Percentiles rank a stretch among this genome's conserved stretches.
These are phyloP conservation scores for Chrysotoxum bicinctum DNA, from an alignment of 2,888 invertebrate genomes.

Conservation along the genomic window DNA sequence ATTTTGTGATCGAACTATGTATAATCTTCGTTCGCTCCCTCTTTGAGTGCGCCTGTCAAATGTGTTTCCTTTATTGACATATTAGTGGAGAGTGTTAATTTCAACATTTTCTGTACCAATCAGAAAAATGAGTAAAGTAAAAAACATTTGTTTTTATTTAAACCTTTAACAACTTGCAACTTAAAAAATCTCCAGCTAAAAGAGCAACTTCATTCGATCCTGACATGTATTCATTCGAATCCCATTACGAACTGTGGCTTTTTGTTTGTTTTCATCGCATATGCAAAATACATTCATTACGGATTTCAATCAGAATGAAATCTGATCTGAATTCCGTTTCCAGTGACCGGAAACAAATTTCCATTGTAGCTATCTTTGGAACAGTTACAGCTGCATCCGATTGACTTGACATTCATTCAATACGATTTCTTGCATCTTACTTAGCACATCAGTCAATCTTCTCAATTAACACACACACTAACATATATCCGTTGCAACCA, in stretches of 20 bases:
- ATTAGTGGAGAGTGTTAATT: too few relatives aligned
- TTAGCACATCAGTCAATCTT: slow-evolving; percentile 55
- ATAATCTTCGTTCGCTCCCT: too few relatives aligned
- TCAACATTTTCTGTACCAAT: too few relatives aligned
- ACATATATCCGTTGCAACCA: slow-evolving; percentile 44
- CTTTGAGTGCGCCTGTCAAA: too few relatives aligned
- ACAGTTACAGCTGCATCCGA: slow-evolving; percentile 52
- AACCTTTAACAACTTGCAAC: too few relatives aligned
- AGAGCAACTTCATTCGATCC: not conserved
- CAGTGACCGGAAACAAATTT: slow-evolving; percentile 59
- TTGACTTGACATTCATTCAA: slow-evolving; percentile 60
- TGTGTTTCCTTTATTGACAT: too few relatives aligned
- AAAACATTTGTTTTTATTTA: too few relatives aligned
- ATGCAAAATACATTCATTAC: not conserved
- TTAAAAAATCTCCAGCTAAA: too few relatives aligned
- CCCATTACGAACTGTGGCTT: not conserved
- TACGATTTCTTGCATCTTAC: slow-evolving; percentile 64
- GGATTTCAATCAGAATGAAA: slow-evolving; percentile 6
- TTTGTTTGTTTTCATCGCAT: not conserved
- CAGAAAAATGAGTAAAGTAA: too few relatives aligned
- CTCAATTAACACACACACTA: slow-evolving; percentile 54
- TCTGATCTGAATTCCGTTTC: slow-evolving; percentile 7
- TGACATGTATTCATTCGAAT: not conserved
- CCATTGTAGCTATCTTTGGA: slow-evolving; percentile 25
- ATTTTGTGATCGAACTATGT: too few relatives aligned